These are phyloP conservation scores for Lomographa bimaculata DNA, from an alignment of 2,888 invertebrate species.

Conservation along the genomic window DNA sequence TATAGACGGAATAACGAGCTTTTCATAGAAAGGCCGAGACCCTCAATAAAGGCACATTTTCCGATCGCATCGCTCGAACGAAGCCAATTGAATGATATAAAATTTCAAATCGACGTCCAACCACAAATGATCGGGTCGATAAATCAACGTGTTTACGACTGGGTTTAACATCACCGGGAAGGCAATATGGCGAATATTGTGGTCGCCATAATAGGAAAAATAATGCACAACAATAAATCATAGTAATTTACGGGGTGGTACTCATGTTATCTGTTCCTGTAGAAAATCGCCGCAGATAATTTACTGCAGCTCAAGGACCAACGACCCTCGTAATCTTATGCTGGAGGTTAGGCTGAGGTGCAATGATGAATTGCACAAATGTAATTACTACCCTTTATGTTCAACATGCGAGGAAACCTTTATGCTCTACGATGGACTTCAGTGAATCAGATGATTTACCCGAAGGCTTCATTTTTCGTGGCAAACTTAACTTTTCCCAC, in stretches of 20 bases:
- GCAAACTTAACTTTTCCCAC: no score
- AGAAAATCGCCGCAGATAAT: constrained; percentile 27
- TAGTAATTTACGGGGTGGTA: constrained; percentile 50
- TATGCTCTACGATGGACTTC: no score
- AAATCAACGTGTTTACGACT: constrained; percentile 64
- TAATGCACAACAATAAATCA: constrained; percentile 47
- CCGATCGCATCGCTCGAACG: no score
- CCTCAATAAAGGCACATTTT: constrained; percentile 5
- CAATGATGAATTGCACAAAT: constrained; percentile 10
- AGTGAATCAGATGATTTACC: no score
- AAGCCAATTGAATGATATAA: constrained; percentile 37
- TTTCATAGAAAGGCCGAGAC: not conserved
- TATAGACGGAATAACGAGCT: no score
- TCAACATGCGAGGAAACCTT: no score
- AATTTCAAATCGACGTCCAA: constrained; percentile 53
- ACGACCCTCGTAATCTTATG: constrained; percentile 14
- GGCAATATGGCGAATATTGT: constrained; percentile 37
- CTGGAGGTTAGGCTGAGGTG: constrained; percentile 20
- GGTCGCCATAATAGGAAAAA: constrained; percentile 39
- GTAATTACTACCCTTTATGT: no score
- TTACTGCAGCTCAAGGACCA: constrained; percentile 23
- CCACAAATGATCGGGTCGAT: constrained; percentile 49
- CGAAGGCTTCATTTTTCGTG: no score
- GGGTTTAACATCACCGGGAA: constrained; percentile 43
- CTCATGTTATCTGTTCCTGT: constrained; percentile 37